A percentile compares a stretch with the other conserved stretches of the same genome.
Evolutionary conservation across 2,888 invertebrate genomes (phyloP).

Genomic region (Apodemia zela): DNA sequence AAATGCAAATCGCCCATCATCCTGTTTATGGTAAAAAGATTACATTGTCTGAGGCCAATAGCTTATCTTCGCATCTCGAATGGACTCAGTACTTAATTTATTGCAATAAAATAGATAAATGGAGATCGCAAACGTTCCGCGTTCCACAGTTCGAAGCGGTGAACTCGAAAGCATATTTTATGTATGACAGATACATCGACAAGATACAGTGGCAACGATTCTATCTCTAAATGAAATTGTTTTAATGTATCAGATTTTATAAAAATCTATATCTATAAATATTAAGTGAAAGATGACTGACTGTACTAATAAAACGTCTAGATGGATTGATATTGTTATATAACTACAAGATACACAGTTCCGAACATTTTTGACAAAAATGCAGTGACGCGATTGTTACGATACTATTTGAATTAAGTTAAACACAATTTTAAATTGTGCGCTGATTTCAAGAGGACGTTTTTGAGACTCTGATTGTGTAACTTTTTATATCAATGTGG

Average conservation of each 20-base stretch:
- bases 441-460: no score
- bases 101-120: conserved; percentile 76
- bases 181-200: conserved; percentile 53
- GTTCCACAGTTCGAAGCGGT: conserved; percentile 49
- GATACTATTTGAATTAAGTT: no score
- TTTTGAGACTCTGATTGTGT: no score
- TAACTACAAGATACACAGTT: no score
- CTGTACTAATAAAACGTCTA: no score
- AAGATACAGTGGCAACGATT: conserved; percentile 38
- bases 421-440: no score
- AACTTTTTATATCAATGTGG: no score
- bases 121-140: conserved; percentile 70
- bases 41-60: conserved; percentile 70
- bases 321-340: no score
- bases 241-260: background rate
- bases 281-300: no score
- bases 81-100: conserved; percentile 68
- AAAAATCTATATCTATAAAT: no score
- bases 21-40: conserved; percentile 76
- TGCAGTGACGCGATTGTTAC: no score
- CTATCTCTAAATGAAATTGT: conserved; percentile 10
- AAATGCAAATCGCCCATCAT: conserved; percentile 73
- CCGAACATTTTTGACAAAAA: no score
- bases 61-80: conserved; percentile 48
- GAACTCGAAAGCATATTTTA: conserved; percentile 43